Base-by-base conservation (phyloP, 2,888 invertebrate genomes). In the Arctia plantaginis region DNA sequence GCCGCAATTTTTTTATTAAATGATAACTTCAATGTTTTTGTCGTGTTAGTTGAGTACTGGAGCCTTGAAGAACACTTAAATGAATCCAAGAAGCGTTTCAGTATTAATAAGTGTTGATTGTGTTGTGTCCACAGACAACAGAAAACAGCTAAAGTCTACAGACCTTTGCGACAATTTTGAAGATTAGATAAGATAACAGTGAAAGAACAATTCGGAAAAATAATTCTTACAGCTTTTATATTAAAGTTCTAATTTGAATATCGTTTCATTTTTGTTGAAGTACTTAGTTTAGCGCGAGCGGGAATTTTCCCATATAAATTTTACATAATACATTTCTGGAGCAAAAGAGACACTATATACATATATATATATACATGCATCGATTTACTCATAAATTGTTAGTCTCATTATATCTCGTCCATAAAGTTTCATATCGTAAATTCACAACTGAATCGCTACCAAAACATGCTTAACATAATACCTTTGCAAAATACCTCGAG, bases 361-460 rank as follows among this genome's bases (percentile, higher is more conserved):
- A 59, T 12, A 39, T 27, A 41, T 62, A 70, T 62, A 41, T 71
- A 55, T 4, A 23, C 8, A n/a, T 55, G 27, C 71, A 76, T 81
- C n/a, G 77, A 83, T 79, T 77, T 75, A 71, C 66, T 69, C 70
- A 77, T 78, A 82, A 75, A 82, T 80, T 69, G 35, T 30, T 27
- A 41, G 35, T 66, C 78, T 83, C 70, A 78, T 83, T 83, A 77
- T 69, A 33, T 66, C 67, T 68, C 65, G 59, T 69, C 66, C 73
- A 35, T 75, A 74, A 77, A 80, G 66, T 72, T 39, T 68, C 41
- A 35, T 73, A 74, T 74, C 66, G 13, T 59, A 65, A 66, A 68
- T 76, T 76, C 82, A 78, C 76, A 67, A 77, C 30, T 51, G 55
- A 1, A 70, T 41, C 33, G 44, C 55, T 41, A 66, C 59, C 65